A percentile compares a stretch with the other conserved stretches of the same genome.
Conservation (phyloP, 1,140 invertebrate genomes). For the Pseudomyrmex flavicornis region DNA sequence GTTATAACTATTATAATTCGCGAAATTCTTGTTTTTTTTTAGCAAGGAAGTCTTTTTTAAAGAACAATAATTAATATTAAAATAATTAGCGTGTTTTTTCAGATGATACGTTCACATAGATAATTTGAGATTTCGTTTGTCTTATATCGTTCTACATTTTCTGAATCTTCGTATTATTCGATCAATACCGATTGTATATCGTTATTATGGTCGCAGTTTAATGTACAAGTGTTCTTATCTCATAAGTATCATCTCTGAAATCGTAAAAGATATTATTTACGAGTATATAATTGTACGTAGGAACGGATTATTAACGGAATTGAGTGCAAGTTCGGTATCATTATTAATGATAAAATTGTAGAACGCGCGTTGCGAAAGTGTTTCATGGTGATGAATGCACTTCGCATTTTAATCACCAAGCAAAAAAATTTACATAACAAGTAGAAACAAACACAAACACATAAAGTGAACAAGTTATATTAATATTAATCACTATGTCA, state of each 20-base stretch:
- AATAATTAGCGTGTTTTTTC: not conserved
- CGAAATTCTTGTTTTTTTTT: slow-evolving; percentile 9
- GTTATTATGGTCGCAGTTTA: slow-evolving; percentile 24
- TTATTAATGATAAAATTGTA: slow-evolving; percentile 14
- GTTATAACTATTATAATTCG: not conserved
- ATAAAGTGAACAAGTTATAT: slow-evolving; percentile 24
- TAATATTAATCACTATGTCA: slow-evolving; percentile 9
- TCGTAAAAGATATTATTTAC: slow-evolving; percentile 40
- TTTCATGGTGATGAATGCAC: slow-evolving; percentile 34
- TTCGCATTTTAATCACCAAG: slow-evolving; percentile 30
- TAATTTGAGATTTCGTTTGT: slow-evolving; percentile 9
- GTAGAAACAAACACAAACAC: not conserved
- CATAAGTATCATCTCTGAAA: slow-evolving; percentile 12
- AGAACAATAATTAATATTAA: not conserved
- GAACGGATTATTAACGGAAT: slow-evolving; percentile 2
- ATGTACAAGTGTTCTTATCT: slow-evolving; percentile 51
- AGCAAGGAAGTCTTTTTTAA: not conserved
- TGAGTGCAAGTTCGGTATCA: slow-evolving; percentile 35
- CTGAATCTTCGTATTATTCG: not conserved
- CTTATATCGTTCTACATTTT: not conserved
- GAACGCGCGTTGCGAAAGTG: not conserved
- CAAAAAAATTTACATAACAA: no score
- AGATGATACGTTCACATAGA: slow-evolving; percentile 4
- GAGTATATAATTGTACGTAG: slow-evolving; percentile 33
- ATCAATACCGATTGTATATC: not conserved